Conservation (phyloP, 2,888 invertebrate species). For the Pomacea canaliculata region DNA sequence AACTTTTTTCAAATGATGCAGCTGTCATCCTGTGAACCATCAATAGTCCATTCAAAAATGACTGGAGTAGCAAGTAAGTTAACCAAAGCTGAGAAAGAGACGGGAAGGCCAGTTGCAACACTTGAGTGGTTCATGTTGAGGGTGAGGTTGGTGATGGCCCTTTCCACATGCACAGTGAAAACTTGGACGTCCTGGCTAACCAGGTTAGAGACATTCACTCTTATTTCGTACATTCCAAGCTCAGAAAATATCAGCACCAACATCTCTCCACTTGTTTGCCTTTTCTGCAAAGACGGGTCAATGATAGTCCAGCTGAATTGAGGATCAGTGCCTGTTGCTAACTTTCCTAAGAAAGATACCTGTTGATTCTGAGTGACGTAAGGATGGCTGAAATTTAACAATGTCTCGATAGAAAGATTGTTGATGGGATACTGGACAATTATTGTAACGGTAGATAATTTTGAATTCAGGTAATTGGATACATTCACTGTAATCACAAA, state of each 20-base stretch:
- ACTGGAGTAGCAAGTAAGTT: conserved; percentile 42
- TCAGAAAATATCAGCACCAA: conserved; percentile 22
- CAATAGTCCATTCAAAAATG: conserved; percentile 40
- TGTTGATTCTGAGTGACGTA: conserved; percentile 2
- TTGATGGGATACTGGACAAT: conserved; percentile 13
- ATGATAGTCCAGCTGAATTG: conserved; percentile 8
- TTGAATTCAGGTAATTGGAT: conserved; percentile 26
- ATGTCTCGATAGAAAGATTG: background rate
- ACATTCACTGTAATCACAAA: conserved; percentile 28
- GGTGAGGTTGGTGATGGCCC: conserved; percentile 35
- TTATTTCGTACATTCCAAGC: conserved; percentile 16
- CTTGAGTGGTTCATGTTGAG: conserved; percentile 32
- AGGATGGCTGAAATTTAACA: conserved; percentile 9
- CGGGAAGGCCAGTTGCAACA: conserved; percentile 37
- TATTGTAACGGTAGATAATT: conserved; percentile 25
- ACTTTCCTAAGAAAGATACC: background rate
- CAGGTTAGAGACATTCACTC: conserved; percentile 25
- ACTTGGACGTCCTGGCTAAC: conserved; percentile 8
- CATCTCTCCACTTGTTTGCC: background rate
- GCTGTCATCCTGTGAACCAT: conserved; percentile 14
- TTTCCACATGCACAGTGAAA: conserved; percentile 38
- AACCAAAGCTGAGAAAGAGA: conserved; percentile 37
- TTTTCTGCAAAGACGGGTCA: background rate
- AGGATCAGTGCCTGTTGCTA: conserved; percentile 14
- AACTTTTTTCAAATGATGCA: conserved; percentile 23